A percentile compares a stretch with the other conserved stretches of the same genome.
phyloP scores from a whole-genome alignment of 2,113 vertebrate species.

The Physeter macrocephalus region DNA sequence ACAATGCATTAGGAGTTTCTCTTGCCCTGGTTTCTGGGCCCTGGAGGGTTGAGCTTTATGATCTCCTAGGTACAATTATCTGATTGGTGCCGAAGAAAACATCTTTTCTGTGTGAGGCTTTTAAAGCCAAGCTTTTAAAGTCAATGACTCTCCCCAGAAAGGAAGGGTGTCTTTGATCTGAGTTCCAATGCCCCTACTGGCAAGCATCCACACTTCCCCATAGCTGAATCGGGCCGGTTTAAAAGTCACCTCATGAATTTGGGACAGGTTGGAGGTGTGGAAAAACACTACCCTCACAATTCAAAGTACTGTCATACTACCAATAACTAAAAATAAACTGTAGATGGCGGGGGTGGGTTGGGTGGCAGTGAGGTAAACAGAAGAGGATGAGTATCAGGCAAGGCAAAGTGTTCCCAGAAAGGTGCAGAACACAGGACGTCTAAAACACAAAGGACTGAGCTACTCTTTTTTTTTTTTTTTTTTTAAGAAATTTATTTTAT shows the following conservation, averaged over 20 bases:
- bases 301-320: not conserved
- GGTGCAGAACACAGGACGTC: not conserved
- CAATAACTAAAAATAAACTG: not conserved
- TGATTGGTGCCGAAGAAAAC: constrained; percentile 21
- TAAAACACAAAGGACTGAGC: not conserved
- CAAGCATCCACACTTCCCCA: not conserved
- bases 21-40: constrained; percentile 64
- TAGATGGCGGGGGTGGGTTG: not conserved
- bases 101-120: constrained; percentile 8
- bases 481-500: no score
- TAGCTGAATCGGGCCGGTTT: not conserved
- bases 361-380: not conserved
- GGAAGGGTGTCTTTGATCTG: not conserved
- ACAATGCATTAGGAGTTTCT: constrained; percentile 41
- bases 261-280: constrained; percentile 24
- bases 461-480: no score
- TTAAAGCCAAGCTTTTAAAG: constrained; percentile 35
- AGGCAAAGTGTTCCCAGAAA: not conserved
- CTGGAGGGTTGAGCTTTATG: constrained; percentile 49
- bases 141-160: constrained; percentile 32
- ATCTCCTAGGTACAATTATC: constrained; percentile 35
- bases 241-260: constrained; percentile 26
- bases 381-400: not conserved
- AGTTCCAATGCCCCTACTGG: not conserved
- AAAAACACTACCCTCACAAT: constrained; percentile 43